phyloP scores from a whole-genome alignment of 2,113 vertebrate species.

The Festucalex cinctus region DNA sequence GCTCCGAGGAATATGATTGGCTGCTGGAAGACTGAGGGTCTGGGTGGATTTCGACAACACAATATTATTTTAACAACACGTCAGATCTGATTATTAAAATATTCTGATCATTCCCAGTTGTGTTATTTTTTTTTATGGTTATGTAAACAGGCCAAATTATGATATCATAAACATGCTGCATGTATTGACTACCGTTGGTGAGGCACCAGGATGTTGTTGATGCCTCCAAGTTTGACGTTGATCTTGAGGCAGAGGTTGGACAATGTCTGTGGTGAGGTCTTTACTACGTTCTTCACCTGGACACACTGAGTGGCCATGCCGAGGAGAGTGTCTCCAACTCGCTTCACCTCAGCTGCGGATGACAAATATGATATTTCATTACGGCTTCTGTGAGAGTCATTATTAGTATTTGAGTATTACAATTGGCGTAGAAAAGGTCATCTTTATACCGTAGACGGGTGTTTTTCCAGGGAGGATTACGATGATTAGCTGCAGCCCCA shows the following conservation, averaged over 20 bases:
- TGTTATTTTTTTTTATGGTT: too few relatives aligned
- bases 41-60: conserved; percentile 43
- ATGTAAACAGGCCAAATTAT: too few relatives aligned
- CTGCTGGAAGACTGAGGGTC: conserved; percentile 99
- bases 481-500: conserved; percentile 95
- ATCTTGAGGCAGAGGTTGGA: conserved; percentile 99
- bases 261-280: conserved; percentile 97
- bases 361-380: not conserved
- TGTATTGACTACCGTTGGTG: conserved; percentile 83
- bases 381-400: not conserved
- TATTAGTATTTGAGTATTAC: not conserved
- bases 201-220: conserved; percentile 99
- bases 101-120: too few relatives aligned
- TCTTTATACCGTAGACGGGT: conserved; percentile 81
- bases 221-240: conserved; percentile 97
- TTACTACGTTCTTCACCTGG: conserved; percentile 98
- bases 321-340: conserved; percentile 92
- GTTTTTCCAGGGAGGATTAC: conserved; percentile 97
- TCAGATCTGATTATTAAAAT: too few relatives aligned
- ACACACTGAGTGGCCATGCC: conserved; percentile 99
- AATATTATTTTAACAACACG: not conserved
- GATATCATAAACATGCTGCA: too few relatives aligned
- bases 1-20: conserved; percentile 99
- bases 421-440: not conserved
- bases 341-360: conserved; percentile 89